phyloP scores from a whole-genome alignment of 2,113 vertebrate genomes.

The Centropus unirufus region DNA sequence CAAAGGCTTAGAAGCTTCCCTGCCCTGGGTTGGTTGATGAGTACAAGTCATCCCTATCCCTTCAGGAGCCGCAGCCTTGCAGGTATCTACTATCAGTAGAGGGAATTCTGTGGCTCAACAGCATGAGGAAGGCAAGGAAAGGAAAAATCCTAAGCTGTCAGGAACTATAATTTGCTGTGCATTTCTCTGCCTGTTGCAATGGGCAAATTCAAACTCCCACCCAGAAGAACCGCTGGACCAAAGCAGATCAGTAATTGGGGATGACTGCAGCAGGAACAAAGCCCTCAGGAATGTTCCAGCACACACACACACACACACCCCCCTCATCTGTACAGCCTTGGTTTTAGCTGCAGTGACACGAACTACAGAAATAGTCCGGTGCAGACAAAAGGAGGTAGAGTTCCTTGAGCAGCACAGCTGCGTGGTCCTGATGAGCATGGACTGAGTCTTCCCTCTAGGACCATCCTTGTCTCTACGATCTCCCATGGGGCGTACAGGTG shows the following conservation, averaged over 20 bases:
- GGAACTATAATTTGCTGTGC: background rate
- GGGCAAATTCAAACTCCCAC: background rate
- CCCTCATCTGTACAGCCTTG: background rate
- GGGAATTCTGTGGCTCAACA: background rate
- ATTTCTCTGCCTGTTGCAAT: background rate
- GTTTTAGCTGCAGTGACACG: background rate
- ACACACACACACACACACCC: too few relatives aligned
- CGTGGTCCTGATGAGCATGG: background rate
- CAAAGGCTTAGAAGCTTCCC: background rate
- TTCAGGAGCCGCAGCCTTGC: background rate
- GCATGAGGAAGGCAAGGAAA: background rate
- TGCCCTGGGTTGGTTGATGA: background rate
- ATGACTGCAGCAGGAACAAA: background rate
- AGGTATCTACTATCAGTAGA: background rate
- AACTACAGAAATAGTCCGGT: background rate
- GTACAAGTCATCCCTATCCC: background rate
- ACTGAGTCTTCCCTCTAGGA: background rate
- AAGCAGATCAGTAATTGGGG: background rate
- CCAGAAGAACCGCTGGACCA: background rate
- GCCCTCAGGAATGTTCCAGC: background rate
- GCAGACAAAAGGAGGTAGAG: background rate
- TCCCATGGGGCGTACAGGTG: fast-evolving
- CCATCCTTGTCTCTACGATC: background rate
- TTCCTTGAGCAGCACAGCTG: fast-evolving
- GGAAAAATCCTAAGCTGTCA: background rate